phyloP scores from a whole-genome alignment of 2,113 vertebrate genomes.

The Edolisoma coerulescens region DNA sequence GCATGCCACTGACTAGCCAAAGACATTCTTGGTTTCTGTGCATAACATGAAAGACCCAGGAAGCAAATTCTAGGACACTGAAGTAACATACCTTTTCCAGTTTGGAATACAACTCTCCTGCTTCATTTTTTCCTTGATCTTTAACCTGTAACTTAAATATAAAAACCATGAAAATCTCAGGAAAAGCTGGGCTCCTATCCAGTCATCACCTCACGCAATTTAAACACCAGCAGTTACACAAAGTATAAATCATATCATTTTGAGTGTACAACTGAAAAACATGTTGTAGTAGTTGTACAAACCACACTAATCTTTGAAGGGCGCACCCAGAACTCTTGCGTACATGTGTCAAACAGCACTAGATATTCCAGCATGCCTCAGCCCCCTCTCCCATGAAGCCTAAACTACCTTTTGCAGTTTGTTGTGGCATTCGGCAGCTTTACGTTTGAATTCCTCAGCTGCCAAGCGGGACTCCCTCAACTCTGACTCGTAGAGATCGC shows the following conservation, averaged over 20 bases:
- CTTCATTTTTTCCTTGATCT: slow-evolving; percentile 92
- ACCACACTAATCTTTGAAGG: neutral
- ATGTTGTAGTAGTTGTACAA: neutral
- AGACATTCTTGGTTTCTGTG: neutral
- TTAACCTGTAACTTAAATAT: slow-evolving; percentile 82
- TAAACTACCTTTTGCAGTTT: slow-evolving; percentile 89
- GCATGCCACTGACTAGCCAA: neutral
- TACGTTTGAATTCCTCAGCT: slow-evolving; percentile 93
- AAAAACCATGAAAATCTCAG: slow-evolving; percentile 14
- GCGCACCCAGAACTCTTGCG: neutral
- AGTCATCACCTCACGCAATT: neutral
- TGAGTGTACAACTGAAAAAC: neutral
- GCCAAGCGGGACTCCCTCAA: slow-evolving; percentile 90
- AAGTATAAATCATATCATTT: neutral
- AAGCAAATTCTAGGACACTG: neutral
- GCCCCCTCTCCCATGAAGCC: neutral
- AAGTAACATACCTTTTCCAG: slow-evolving; percentile 87
- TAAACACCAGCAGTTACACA: neutral
- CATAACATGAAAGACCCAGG: neutral
- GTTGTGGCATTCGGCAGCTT: slow-evolving; percentile 91
- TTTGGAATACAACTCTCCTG: slow-evolving; percentile 85
- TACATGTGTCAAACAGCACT: neutral
- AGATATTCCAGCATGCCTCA: neutral
- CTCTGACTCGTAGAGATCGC: slow-evolving; percentile 94
- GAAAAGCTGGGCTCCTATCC: neutral